A percentile compares a stretch with the other conserved stretches of the same genome.
Conservation (phyloP, 1,140 invertebrate species). For the Acromyrmex echinatior region DNA sequence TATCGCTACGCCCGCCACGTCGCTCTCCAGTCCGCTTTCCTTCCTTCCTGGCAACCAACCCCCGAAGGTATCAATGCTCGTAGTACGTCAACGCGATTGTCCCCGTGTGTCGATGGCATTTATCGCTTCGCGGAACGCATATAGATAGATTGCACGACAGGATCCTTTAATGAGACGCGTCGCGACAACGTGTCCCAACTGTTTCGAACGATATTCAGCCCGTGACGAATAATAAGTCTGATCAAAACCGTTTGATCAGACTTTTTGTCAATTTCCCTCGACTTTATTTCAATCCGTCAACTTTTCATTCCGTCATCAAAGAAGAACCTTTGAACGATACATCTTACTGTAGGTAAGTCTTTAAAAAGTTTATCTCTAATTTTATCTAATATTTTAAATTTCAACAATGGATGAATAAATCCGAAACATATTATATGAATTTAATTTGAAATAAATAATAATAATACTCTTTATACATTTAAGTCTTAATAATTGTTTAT, state of each 20-base stretch:
- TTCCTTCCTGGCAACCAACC: slow-evolving; percentile 71
- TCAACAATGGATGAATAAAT: neutral
- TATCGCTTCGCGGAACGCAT: slow-evolving; percentile 70
- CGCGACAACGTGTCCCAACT: slow-evolving; percentile 65
- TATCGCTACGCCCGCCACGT: slow-evolving; percentile 72
- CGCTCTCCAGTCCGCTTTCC: slow-evolving; percentile 66
- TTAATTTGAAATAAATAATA: neutral
- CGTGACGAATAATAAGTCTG: slow-evolving; percentile 17
- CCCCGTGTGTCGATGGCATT: slow-evolving; percentile 72
- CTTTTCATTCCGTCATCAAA: neutral
- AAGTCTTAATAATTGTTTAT: neutral
- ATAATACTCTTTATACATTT: neutral
- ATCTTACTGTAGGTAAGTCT: neutral
- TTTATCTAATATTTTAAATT: neutral
- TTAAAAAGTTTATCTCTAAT: neutral
- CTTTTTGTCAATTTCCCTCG: neutral
- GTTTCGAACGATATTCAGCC: slow-evolving; percentile 31
- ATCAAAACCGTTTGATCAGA: neutral
- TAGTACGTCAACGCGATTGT: slow-evolving; percentile 73
- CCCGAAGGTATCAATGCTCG: slow-evolving; percentile 74
- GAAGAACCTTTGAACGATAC: neutral
- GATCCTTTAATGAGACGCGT: slow-evolving; percentile 73
- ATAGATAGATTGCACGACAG: slow-evolving; percentile 68
- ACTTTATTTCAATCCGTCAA: neutral
- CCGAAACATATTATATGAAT: neutral